Conservation (phyloP, 1,140 invertebrate species). For the Wasmannia auropunctata region DNA sequence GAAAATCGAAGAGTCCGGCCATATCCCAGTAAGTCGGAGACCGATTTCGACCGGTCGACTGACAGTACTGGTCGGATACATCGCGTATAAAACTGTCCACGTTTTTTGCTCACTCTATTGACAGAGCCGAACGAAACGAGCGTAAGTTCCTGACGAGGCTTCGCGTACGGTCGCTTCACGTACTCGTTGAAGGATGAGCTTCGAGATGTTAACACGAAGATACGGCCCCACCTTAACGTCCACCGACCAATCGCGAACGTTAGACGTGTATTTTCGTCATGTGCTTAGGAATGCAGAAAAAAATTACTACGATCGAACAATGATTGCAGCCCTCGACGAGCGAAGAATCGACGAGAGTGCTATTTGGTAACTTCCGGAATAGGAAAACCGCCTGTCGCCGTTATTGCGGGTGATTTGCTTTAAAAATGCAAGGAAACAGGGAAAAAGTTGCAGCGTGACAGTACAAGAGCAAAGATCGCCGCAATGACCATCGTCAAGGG, state of each 20-base stretch:
- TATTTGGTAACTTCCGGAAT: slow-evolving; percentile 18
- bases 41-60: slow-evolving; percentile 25
- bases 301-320: slow-evolving; percentile 44
- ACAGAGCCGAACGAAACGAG: background rate
- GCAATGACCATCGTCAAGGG: background rate
- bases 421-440: slow-evolving; percentile 43
- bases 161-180: background rate
- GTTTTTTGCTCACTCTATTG: background rate
- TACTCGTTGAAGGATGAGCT: background rate
- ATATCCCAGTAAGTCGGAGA: slow-evolving; percentile 45
- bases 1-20: slow-evolving; percentile 22
- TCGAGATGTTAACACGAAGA: slow-evolving; percentile 26
- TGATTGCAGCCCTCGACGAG: slow-evolving; percentile 36
- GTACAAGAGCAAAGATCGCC: background rate
- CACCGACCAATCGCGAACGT: slow-evolving; percentile 6
- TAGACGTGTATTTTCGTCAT: slow-evolving; percentile 30
- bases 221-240: background rate
- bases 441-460: background rate
- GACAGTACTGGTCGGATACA: slow-evolving; percentile 32
- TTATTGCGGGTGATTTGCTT: slow-evolving; percentile 40
- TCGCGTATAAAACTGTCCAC: background rate
- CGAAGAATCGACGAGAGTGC: background rate
- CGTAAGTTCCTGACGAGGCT: background rate
- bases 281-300: slow-evolving; percentile 10
- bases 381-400: background rate